A percentile compares a stretch with the other conserved stretches of the same genome.
These are phyloP conservation scores for Neria commutata DNA, from an alignment of 2,888 invertebrate species.

Conservation along the genomic window DNA sequence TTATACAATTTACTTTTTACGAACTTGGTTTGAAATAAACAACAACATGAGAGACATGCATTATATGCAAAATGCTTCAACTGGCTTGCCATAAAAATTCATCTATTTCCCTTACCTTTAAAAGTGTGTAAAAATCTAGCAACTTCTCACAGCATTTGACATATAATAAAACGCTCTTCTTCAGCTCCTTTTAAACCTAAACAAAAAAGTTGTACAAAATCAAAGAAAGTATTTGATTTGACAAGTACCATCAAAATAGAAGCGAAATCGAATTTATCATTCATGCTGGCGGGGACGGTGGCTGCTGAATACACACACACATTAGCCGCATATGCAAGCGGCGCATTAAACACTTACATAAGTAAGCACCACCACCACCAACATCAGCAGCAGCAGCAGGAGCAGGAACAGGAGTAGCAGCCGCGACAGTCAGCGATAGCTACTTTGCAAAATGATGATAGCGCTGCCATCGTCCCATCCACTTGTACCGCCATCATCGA, in stretches of 20 bases:
- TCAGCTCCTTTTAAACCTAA: slow-evolving; percentile 23
- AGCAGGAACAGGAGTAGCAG: slow-evolving; percentile 26
- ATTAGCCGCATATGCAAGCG: neutral
- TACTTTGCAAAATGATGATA: neutral
- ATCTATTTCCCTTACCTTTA: too few relatives aligned
- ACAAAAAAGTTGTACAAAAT: slow-evolving; percentile 33
- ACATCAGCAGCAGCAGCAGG: neutral
- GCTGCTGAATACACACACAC: slow-evolving; percentile 4
- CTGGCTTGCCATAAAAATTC: too few relatives aligned
- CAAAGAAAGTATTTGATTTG: slow-evolving; percentile 52
- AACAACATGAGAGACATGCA: too few relatives aligned
- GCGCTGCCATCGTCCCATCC: slow-evolving; percentile 23
- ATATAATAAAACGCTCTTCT: neutral
- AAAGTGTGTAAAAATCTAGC: neutral
- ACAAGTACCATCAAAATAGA: slow-evolving; percentile 54
- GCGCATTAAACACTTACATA: neutral
- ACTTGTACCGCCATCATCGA: slow-evolving; percentile 43
- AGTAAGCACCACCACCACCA: neutral
- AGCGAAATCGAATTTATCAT: slow-evolving; percentile 53
- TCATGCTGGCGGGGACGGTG: slow-evolving; percentile 37
- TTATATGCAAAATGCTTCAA: too few relatives aligned
- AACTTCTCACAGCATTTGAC: neutral
- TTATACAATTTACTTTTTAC: too few relatives aligned
- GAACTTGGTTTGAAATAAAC: too few relatives aligned
- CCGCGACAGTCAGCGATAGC: slow-evolving; percentile 14